These are phyloP conservation scores for Latrodectus geometricus DNA, from an alignment of 1,140 invertebrate species.

Conservation along the genomic window DNA sequence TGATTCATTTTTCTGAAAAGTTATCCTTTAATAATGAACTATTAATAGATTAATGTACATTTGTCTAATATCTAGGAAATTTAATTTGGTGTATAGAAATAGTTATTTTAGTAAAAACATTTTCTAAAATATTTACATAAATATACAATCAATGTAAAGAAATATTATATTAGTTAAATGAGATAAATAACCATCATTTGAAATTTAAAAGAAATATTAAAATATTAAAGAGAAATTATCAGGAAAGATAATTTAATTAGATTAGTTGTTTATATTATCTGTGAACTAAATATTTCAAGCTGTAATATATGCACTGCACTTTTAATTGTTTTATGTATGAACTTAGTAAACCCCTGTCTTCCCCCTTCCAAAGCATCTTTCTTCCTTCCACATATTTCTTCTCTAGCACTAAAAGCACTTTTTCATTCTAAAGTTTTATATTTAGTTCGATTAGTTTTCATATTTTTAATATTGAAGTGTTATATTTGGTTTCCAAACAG, in stretches of 20 bases:
- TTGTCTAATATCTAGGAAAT: too few species aligned
- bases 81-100: too few species aligned
- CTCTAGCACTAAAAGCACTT: constrained; percentile 14
- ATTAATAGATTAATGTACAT: too few species aligned
- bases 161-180: too few species aligned
- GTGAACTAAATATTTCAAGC: constrained; percentile 47
- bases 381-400: neutral
- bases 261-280: neutral
- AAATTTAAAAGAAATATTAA: too few species aligned
- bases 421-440: neutral
- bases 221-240: too few species aligned
- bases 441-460: neutral
- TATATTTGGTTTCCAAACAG: neutral
- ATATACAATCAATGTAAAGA: too few species aligned
- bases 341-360: constrained; percentile 17
- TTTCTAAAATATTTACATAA: too few species aligned
- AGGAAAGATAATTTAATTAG: neutral
- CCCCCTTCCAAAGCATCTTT: constrained; percentile 2
- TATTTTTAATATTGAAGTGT: neutral
- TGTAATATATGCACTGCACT: constrained; percentile 44
- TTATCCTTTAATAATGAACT: too few species aligned
- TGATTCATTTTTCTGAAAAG: too few species aligned
- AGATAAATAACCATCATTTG: too few species aligned
- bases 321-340: constrained; percentile 49
- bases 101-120: too few species aligned